Base-by-base conservation (phyloP, 2,888 invertebrate genomes). In the Melanargia galathea region DNA sequence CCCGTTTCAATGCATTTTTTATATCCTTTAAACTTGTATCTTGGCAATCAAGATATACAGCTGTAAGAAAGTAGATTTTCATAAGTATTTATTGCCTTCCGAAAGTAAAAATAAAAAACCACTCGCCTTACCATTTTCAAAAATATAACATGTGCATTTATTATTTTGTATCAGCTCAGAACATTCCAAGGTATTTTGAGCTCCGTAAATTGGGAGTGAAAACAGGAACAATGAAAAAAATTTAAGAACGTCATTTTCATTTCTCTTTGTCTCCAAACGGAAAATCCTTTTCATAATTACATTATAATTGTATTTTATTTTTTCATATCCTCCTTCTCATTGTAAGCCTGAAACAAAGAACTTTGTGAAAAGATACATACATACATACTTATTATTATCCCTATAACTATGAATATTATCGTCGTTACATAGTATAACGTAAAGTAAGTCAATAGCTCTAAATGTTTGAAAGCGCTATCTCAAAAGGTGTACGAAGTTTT, bases 101-200 rank as follows among this genome's bases (percentile, higher is more conserved):
- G 4, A 38, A 46, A 57, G 55, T 8, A 62, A 40, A 52, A 24
- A 35, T 13, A 22, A 56, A 63, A 56, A 20, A 26, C 26, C n/a
- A 13, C 18, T 73, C n/a, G n/a, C n/a, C 92, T 92, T 87, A 94
- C 94, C 97, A 86, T 97, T 96, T 87, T 97, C 97, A 86, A 97
- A 96, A 83, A 95, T 95, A 92, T 97, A 97, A 90, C 97, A 97
- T 33, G 97, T 96, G 87, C 97, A 97, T 80, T 95, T 95, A 71
- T 95, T 95, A 86, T 94, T 95, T 77, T 93, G 93, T 76, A 94
- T 93, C 79, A 94, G 92, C 81, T 94, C 94, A 66, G 95, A 95
- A 85, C 96, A 96, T 80, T 81, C 88, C 86, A 89, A 71, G 86
- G 87, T 86, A 90, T 87, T 87, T 82, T 91, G 80, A 86, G 90